These are phyloP conservation scores for Periophthalmus modestus DNA, from an alignment of 2,113 vertebrate genomes.

Conservation along the genomic window DNA sequence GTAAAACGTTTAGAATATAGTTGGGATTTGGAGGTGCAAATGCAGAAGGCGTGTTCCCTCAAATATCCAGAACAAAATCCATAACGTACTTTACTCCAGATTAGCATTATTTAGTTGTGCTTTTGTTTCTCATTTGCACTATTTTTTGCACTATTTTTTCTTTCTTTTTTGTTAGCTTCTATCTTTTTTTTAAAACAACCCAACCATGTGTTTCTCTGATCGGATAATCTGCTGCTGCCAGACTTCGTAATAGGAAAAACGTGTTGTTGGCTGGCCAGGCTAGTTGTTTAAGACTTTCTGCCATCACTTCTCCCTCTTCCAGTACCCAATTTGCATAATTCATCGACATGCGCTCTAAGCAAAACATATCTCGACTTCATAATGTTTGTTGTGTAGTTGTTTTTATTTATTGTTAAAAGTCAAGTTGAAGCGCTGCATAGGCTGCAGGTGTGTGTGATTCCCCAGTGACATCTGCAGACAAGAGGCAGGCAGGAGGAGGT, in stretches of 20 bases:
- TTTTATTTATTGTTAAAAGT: neutral
- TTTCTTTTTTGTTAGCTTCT: too few species aligned
- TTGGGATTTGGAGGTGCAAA: neutral
- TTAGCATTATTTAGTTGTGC: too few species aligned
- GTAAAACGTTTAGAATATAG: neutral
- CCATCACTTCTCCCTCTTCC: neutral
- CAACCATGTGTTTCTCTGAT: too few species aligned
- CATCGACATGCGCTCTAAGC: neutral
- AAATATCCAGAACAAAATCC: neutral
- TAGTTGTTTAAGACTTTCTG: neutral
- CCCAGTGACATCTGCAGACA: slow-evolving; percentile 18
- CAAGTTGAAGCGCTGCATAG: neutral
- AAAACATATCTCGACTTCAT: neutral
- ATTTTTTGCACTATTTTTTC: too few species aligned
- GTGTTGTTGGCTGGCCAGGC: too few species aligned
- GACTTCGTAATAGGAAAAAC: too few species aligned
- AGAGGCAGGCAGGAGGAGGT: slow-evolving; percentile 20
- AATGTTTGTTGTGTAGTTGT: neutral
- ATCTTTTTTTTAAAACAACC: too few species aligned
- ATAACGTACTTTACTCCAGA: too few species aligned
- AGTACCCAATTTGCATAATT: neutral
- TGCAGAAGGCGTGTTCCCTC: neutral
- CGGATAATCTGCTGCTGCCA: too few species aligned
- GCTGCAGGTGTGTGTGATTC: slow-evolving; percentile 25
- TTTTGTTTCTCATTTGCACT: too few species aligned